Percentiles rank a stretch among this genome's conserved stretches.
These are phyloP conservation scores for Sthenelais limicola DNA, from an alignment of 2,888 invertebrate genomes.

Conservation along the genomic window DNA sequence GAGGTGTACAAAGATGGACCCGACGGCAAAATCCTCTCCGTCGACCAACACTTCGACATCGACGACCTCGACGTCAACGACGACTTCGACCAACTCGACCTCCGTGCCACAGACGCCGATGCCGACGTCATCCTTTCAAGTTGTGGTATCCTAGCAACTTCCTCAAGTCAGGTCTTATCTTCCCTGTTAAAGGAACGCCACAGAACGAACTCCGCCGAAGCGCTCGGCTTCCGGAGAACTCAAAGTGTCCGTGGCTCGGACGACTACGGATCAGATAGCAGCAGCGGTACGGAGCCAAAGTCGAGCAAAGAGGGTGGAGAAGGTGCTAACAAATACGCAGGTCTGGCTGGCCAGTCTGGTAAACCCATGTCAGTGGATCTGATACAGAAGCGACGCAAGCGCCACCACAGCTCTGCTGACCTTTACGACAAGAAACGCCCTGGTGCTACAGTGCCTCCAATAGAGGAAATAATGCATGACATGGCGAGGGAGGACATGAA, in stretches of 20 bases:
- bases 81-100: background rate
- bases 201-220: background rate
- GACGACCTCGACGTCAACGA: conserved; percentile 15
- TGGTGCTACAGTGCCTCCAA: background rate
- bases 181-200: conserved; percentile 39
- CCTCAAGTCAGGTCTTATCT: conserved; percentile 58
- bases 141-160: conserved; percentile 71
- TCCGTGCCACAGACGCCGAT: conserved; percentile 48
- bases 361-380: conserved; percentile 3
- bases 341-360: too few species aligned
- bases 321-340: too few species aligned
- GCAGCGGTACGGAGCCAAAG: too few species aligned
- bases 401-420: conserved; percentile 30
- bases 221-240: conserved; percentile 16
- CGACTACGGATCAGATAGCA: background rate
- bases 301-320: too few species aligned
- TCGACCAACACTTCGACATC: conserved; percentile 48
- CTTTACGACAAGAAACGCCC: conserved; percentile 16
- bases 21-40: background rate
- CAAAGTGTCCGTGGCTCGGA: background rate
- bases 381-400: conserved; percentile 1
- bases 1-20: conserved; percentile 7
- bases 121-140: conserved; percentile 68
- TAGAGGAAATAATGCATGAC: conserved; percentile 12
- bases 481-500: too few species aligned